phyloP scores from a whole-genome alignment of 2,113 vertebrate genomes.

The Panthera tigris region DNA sequence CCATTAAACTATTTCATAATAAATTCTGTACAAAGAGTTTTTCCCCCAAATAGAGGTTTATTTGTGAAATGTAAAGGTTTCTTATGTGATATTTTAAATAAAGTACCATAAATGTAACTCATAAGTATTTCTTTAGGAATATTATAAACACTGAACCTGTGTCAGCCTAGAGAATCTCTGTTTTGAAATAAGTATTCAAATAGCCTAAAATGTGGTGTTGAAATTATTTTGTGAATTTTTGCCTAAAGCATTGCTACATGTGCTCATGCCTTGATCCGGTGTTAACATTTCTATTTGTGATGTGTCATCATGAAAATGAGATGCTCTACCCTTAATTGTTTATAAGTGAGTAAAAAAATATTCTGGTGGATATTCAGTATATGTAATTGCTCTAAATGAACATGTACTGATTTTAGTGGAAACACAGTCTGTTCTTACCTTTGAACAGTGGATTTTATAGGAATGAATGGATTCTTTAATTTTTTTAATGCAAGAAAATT shows the following conservation, averaged over 20 bases:
- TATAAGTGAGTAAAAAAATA: conserved; percentile 43
- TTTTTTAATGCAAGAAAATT: conserved; percentile 28
- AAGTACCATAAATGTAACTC: conserved; percentile 38
- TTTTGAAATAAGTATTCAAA: conserved; percentile 64
- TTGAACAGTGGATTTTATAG: conserved; percentile 29
- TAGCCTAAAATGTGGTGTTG: conserved; percentile 37
- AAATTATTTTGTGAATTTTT: conserved; percentile 34
- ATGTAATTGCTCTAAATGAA: conserved; percentile 49
- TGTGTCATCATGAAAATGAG: conserved; percentile 62
- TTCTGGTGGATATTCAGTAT: conserved; percentile 25
- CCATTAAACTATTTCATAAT: conserved; percentile 62
- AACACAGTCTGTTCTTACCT: not conserved
- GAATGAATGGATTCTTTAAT: not conserved
- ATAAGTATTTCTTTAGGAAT: conserved; percentile 60
- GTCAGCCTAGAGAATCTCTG: conserved; percentile 44
- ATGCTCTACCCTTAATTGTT: conserved; percentile 42
- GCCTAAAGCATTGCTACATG: conserved; percentile 40
- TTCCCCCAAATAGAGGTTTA: not conserved
- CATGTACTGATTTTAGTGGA: conserved; percentile 27
- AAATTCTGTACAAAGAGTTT: not conserved
- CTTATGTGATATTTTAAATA: conserved; percentile 67
- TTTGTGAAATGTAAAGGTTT: conserved; percentile 59
- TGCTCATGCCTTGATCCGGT: conserved; percentile 39
- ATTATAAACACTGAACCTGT: conserved; percentile 13
- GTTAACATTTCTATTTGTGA: conserved; percentile 56